Conservation (phyloP, 2,797 vertebrate species). For the Platalea minor region DNA sequence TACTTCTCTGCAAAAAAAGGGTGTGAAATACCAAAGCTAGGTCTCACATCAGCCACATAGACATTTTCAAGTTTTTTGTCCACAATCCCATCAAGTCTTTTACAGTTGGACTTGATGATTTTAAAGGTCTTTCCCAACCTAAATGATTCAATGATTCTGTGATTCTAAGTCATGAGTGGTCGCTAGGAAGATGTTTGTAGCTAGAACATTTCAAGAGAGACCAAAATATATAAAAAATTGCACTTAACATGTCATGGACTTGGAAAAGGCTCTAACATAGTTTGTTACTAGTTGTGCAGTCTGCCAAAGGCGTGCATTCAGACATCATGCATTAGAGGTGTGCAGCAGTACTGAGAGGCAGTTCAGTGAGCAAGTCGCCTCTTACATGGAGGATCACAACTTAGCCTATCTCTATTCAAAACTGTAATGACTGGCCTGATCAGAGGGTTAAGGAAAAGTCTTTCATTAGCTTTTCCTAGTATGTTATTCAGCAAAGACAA, state of each 20-base stretch:
- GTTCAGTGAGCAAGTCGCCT: not conserved
- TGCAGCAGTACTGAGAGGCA: too few species aligned
- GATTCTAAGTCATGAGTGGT: not conserved
- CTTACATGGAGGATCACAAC: not conserved
- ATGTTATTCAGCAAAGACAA: not conserved
- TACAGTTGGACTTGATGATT: not conserved
- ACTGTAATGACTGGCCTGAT: not conserved
- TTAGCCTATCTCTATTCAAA: not conserved
- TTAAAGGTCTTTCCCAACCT: not conserved
- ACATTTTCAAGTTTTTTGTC: not conserved
- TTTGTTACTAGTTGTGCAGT: not conserved
- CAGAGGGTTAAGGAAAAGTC: not conserved
- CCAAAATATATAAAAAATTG: not conserved
- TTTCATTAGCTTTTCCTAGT: not conserved
- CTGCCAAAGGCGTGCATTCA: not conserved
- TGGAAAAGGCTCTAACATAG: not conserved
- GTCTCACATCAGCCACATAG: not conserved
- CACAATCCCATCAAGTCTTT: not conserved
- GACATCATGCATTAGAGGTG: not conserved
- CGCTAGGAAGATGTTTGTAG: not conserved
- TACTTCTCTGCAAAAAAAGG: not conserved
- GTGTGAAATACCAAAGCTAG: not conserved
- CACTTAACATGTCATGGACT: not conserved
- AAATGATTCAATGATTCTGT: not conserved
- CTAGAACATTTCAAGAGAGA: not conserved